Conservation (phyloP, 2,888 invertebrate genomes). For the Lomographa bimaculata region DNA sequence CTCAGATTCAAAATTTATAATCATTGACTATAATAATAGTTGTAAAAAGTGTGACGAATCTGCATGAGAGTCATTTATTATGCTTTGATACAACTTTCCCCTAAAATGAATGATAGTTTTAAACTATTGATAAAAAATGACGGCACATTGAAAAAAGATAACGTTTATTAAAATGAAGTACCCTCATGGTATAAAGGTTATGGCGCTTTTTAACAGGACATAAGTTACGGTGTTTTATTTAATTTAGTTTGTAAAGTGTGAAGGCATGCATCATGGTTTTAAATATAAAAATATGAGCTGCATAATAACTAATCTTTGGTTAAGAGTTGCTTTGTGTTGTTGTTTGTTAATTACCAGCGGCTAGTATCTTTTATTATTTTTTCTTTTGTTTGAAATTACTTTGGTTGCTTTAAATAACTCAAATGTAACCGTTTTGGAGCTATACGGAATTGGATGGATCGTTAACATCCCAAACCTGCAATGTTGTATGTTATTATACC, state of each 20-base stretch:
- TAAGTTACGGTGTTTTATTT: constrained; percentile 23
- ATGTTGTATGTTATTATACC: no score
- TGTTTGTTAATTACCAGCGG: no score
- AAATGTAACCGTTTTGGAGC: no score
- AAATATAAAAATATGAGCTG: no score
- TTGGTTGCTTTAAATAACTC: no score
- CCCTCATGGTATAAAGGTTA: constrained; percentile 62
- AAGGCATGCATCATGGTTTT: constrained; percentile 20
- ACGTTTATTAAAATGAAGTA: constrained; percentile 61
- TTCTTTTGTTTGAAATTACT: no score
- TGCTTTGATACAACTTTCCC: constrained; percentile 36
- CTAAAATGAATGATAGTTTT: constrained; percentile 29
- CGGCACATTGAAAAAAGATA: constrained; percentile 52
- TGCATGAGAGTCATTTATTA: constrained; percentile 60
- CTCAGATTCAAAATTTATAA: constrained; percentile 44
- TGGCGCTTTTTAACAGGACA: constrained; percentile 28
- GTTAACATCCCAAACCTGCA: no score
- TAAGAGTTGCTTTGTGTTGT: no score
- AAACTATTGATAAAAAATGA: constrained; percentile 65
- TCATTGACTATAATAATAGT: constrained; percentile 64
- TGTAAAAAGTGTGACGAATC: constrained; percentile 72
- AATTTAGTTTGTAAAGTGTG: constrained; percentile 23
- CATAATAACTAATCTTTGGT: no score
- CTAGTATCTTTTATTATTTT: no score
- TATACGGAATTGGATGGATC: no score